A percentile compares a stretch with the other conserved stretches of the same genome.
Conservation (phyloP, 2,113 vertebrate species). For the Crotalus viridis region DNA sequence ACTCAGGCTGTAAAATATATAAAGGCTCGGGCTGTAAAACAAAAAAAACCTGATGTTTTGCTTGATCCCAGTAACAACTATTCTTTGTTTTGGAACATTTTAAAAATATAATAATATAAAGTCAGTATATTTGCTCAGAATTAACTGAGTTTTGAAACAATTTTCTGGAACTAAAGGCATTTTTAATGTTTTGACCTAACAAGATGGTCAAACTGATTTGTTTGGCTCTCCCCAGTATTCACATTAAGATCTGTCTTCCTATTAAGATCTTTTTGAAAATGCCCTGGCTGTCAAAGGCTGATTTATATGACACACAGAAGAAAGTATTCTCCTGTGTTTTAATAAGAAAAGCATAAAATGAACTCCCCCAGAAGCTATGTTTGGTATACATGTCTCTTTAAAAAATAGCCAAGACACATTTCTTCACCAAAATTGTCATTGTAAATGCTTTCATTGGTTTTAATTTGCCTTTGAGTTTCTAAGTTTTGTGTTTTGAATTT, state of each 20-base stretch:
- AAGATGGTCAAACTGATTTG: not conserved
- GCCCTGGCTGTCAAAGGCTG: not conserved
- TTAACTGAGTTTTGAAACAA: not conserved
- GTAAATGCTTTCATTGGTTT: not conserved
- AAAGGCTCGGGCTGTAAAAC: not conserved
- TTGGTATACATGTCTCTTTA: not conserved
- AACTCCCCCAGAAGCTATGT: not conserved
- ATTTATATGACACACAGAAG: not conserved
- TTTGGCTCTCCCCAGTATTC: not conserved
- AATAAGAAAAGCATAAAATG: not conserved
- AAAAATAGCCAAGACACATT: not conserved
- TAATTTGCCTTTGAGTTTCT: not conserved
- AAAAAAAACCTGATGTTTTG: not conserved
- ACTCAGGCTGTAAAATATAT: not conserved
- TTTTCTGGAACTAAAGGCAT: not conserved
- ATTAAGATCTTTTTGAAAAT: not conserved
- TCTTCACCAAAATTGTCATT: not conserved
- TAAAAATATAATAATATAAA: not conserved
- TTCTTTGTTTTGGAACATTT: not conserved
- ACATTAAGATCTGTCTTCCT: not conserved
- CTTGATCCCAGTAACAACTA: not conserved
- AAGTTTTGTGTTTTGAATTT: not conserved
- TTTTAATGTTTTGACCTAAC: not conserved
- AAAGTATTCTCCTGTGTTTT: not conserved
- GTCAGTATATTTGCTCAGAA: not conserved